Conservation (phyloP, 2,888 invertebrate species). For the Eupithecia vulgata region DNA sequence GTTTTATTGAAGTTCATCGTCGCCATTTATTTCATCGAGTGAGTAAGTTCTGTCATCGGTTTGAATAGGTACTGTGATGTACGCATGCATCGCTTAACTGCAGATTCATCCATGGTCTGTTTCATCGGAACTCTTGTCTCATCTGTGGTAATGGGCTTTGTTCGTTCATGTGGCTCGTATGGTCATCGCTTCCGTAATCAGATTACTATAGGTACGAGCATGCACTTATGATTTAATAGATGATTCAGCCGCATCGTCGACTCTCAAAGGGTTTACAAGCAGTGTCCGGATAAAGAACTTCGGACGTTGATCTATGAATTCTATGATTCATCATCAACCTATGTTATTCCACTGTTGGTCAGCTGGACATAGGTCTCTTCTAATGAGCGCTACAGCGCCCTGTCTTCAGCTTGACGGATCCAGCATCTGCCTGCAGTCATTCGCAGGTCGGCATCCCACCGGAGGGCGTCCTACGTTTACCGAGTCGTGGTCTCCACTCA, state of each 20-base stretch:
- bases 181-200: slow-evolving; percentile 37
- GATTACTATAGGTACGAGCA: slow-evolving; percentile 24
- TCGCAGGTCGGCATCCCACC: too few relatives aligned
- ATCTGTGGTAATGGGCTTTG: slow-evolving; percentile 34
- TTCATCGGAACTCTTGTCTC: slow-evolving; percentile 12
- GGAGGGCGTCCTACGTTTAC: too few relatives aligned
- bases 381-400: too few relatives aligned
- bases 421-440: too few relatives aligned
- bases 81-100: slow-evolving; percentile 20
- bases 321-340: too few relatives aligned
- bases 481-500: too few relatives aligned
- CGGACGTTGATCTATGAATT: not conserved
- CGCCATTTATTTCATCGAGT: not conserved
- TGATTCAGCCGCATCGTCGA: slow-evolving; percentile 18
- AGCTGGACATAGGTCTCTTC: too few relatives aligned
- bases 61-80: not conserved
- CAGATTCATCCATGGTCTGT: slow-evolving; percentile 8
- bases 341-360: too few relatives aligned
- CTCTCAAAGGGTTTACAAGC: slow-evolving; percentile 17
- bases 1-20: not conserved
- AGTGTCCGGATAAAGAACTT: not conserved
- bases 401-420: too few relatives aligned
- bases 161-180: slow-evolving; percentile 35
- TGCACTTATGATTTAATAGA: slow-evolving; percentile 18
- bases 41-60: not conserved